A percentile compares a stretch with the other conserved stretches of the same genome.
Conservation (phyloP, 2,888 invertebrate species). For the Philhelius pedissequus region DNA sequence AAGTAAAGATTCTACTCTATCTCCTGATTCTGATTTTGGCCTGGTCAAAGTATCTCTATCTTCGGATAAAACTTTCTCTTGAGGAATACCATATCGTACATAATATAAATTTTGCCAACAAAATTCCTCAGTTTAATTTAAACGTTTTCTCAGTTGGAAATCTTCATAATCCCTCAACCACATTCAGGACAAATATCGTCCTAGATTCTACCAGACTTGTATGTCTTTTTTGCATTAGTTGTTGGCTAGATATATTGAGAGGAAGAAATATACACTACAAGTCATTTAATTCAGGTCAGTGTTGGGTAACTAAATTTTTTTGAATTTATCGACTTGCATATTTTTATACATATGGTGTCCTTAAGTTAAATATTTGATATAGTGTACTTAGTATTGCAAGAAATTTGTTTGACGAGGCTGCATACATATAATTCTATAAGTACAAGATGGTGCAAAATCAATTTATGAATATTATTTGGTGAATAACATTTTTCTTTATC, state of each 20-base stretch:
- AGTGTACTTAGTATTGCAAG: too few relatives aligned
- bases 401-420: too few relatives aligned
- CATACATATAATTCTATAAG: too few relatives aligned
- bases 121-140: constrained; percentile 62
- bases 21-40: neutral
- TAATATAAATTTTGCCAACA: constrained; percentile 26
- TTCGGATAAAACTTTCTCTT: constrained; percentile 42
- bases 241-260: neutral
- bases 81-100: neutral
- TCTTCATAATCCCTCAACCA: constrained; percentile 65
- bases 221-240: neutral
- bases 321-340: too few relatives aligned
- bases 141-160: constrained; percentile 65
- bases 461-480: too few relatives aligned
- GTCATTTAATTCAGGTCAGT: neutral
- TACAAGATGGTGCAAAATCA: too few relatives aligned
- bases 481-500: too few relatives aligned
- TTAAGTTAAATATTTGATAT: too few relatives aligned
- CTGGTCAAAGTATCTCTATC: constrained; percentile 26
- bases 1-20: constrained; percentile 22
- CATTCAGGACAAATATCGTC: constrained; percentile 51
- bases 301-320: neutral
- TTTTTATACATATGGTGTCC: too few relatives aligned
- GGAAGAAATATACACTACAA: neutral
- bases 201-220: neutral